Base-by-base conservation (phyloP, 2,797 vertebrate genomes). In the Hipposideros larvatus region DNA sequence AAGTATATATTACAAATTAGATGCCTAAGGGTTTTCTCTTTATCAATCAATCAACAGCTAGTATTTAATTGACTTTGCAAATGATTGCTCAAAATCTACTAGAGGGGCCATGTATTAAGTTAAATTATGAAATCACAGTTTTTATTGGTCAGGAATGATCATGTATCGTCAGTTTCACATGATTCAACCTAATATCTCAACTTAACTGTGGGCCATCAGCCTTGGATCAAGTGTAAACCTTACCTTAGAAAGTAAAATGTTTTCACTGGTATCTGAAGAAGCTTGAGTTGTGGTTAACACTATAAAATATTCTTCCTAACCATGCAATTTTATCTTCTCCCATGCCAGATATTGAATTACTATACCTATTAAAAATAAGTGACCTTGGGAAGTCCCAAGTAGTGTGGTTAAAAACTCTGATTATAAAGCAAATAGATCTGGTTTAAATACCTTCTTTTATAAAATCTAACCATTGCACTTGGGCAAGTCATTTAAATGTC, bases 1-100 rank as follows among this genome's bases (percentile, higher is more conserved):
- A 73, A 46, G 61, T 73, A 1, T 57, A 11, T 86, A 22, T 94
- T 95, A 91, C 31, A 95, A 96, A 96, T 95, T 41, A 88, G n/a
- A 57, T 90, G 28, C 68, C 34, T 55, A 9, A 26, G 73, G 51
- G 46, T 55, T 94, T 83, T n/a, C 10, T 87, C 14, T 92, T 78
- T 92, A 73, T 84, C 73, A 96, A 61, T 96, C 70, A 90, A 31
- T 95, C 82, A 86, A 78, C 18, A 68, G 66, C 26, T 55, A 94
- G 86, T 94, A 71, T 80, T 95, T 90, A 59, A 74, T 68, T 93
- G 13, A 48, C 22, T 77, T 96, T 63, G 3, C 68, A 79, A 94
- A 59, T 83, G 71, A 77, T 75, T 68, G 26, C 22, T 95, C 22
- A 37, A 51, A 89, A 46, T 77, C 34, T 96, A 70, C 65, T 55